Conservation (phyloP, 2,797 vertebrate genomes). For the Halcyon leucocephala region DNA sequence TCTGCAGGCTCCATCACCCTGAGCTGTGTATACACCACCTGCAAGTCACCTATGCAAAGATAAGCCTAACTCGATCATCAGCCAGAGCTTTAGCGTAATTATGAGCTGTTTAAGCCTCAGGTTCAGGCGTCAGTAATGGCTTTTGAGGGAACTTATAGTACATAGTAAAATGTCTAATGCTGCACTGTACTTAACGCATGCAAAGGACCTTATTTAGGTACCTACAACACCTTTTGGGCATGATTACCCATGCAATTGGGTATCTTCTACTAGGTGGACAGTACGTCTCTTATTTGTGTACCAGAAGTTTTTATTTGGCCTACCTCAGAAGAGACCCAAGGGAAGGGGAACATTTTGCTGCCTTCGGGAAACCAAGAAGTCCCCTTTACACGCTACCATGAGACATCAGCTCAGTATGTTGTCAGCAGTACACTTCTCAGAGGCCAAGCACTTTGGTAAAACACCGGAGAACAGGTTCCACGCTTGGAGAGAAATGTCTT, state of each 20-base stretch:
- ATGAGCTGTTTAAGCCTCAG: neutral
- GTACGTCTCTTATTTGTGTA: neutral
- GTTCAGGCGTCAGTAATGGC: neutral
- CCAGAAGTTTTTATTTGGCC: neutral
- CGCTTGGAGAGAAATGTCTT: neutral
- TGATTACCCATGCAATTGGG: neutral
- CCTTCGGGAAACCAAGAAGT: neutral
- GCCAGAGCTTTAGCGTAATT: neutral
- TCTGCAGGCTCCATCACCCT: neutral
- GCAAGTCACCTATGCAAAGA: neutral
- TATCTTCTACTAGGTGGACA: neutral
- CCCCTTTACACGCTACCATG: neutral
- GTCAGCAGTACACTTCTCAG: neutral
- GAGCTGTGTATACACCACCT: neutral
- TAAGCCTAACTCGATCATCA: neutral
- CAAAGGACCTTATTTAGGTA: neutral
- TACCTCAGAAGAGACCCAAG: neutral
- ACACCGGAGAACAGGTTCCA: accelerated
- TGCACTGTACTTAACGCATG: neutral
- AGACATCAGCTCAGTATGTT: neutral
- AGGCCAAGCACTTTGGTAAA: neutral
- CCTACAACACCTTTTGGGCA: neutral
- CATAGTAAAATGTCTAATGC: neutral
- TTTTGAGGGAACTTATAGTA: neutral
- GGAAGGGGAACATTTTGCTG: neutral